Evolutionary conservation across 2,888 invertebrate species (phyloP), one percentile per base, ranked within the genome.

Genomic region (Ceriagrion tenellum): DNA sequence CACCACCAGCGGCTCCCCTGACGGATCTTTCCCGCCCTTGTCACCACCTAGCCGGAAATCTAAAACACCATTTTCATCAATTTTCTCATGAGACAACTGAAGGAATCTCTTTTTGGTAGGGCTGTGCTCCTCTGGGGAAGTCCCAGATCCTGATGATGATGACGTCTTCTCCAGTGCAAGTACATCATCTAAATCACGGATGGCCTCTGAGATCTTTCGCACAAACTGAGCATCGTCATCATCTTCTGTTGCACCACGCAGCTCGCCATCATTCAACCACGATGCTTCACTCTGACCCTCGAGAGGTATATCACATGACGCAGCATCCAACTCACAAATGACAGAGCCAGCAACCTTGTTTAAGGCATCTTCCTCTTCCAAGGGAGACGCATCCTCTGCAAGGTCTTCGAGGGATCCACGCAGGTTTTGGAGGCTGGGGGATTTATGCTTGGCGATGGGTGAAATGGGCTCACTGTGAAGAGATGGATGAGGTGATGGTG

Each of bases 371-470:
- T 69, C 88, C n/a, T n/a, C 47, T 8, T 47, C 47, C 74, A 40
- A 1, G 69, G 81, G 74, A 63, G 56, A 40, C 16, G 95, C 88
- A 2, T 95, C 47, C 74, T 95, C 95, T 1, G 97, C 96, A 0
- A 97, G 97, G 96, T 98, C 98, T 95, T 98, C 98, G 10, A 98
- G 96, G 0, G 98, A 98, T 0, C 98, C 98, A 96, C 98, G 98
- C 0, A 98, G 97, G 96, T 98, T 98, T 81, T 97, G 97, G 30
- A 97, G 96, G 95, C 97, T 97, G 8, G 96, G 96, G 26, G 96
- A 96, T 93, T 96, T 95, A 30, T 96, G 95, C 47, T 96, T n/a
- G 91, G 59, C 95, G n/a, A 95, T 95, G 35, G 96, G 95, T 69
- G 96, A 96, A 30, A 96, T 95, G 55, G 95, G 95, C 74, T 95